phyloP scores from a whole-genome alignment of 1,140 invertebrate genomes.

The Drosophila rufa region DNA sequence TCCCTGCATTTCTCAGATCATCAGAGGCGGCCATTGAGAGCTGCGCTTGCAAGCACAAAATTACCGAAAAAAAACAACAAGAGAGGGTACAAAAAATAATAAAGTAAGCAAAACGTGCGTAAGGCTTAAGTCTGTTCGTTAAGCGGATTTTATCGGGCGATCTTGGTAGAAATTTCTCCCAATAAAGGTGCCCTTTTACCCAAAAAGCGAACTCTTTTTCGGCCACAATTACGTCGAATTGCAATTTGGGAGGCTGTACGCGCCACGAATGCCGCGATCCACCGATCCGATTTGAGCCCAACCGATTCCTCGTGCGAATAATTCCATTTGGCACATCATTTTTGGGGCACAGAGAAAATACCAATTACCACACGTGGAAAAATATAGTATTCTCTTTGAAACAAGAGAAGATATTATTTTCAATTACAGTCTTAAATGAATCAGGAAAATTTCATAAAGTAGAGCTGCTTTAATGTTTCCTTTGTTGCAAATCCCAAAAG shows the following conservation, averaged over 20 bases:
- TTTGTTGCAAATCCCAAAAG: constrained; percentile 18
- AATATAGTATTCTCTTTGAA: not conserved
- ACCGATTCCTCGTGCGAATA: constrained; percentile 33
- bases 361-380: constrained; percentile 46
- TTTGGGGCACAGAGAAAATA: constrained; percentile 42
- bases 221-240: constrained; percentile 57
- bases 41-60: constrained; percentile 58
- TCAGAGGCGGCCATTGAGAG: constrained; percentile 60
- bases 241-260: constrained; percentile 70
- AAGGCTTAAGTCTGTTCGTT: constrained; percentile 55
- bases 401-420: too few relatives aligned
- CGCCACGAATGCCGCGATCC: constrained; percentile 55
- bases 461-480: not conserved
- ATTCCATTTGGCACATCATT: constrained; percentile 70
- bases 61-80: constrained; percentile 34
- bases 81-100: constrained; percentile 11
- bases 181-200: constrained; percentile 12
- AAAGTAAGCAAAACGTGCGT: constrained; percentile 46
- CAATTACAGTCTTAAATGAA: not conserved
- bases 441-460: not conserved
- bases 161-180: constrained; percentile 57
- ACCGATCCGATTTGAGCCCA: constrained; percentile 30
- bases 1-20: constrained; percentile 33
- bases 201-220: constrained; percentile 31
- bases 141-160: constrained; percentile 71